Evolutionary conservation across 2,797 vertebrate genomes (phyloP), one percentile per base, ranked within the genome.

Genomic region (Chaunax sp.): DNA sequence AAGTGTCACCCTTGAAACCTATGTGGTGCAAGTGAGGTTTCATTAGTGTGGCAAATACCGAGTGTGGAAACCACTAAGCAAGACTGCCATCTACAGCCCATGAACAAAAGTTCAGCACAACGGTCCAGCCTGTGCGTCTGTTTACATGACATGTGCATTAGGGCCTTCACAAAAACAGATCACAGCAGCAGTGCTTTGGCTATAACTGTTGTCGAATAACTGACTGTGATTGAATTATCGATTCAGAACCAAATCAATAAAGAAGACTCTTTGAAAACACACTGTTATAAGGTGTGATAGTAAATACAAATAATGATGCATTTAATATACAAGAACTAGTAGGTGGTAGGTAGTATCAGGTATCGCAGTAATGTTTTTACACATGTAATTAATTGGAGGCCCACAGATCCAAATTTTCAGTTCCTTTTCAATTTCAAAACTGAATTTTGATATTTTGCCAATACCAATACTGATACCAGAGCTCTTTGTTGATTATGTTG

Each of bases 11-110:
- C 20, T 10, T 30, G 25, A 66, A 33, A 26, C 30, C 9, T 18
- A 13, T 40, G 2, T 35, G 23, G 5, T 61, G 2, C 1, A 35
- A 33, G 6, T 23, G 19, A 37, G 35, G 11, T 25, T 50, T 22
- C 5, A 37, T n/a, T 26, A 33, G 3, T 13, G 9, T 6, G 2
- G 16, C 52, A 38, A 12, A 64, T 16, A 3, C n/a, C n/a, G n/a
- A 26, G 5, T 28, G 6, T 23, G 4, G 11, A 3, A 59, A 57
- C 49, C 15, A 55, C 26, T 61, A 41, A 69, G 23, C 81, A 87
- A 90, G 67, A 50, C 78, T 90, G 89, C 89, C 89, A 89, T 70
- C 90, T 91, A 88, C 62, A 76, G 87, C 30, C 43, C 71, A 71
- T 19, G 74, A 26, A 55, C 13, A 58, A 59, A 49, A 14, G 55